Evolutionary conservation across 2,113 vertebrate species (phyloP).

Genomic region (Macaca fascicularis): T2T-MFA8v1.1 NC_088389.1:87120501-87121000

Average conservation of each 20-base stretch:
- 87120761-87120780: neutral
- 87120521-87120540: neutral
- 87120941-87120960: neutral
- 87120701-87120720: constrained; percentile 10
- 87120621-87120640: neutral
- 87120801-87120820: neutral
- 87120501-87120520: neutral
- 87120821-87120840: neutral
- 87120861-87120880: neutral
- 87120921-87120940: neutral
- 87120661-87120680: neutral
- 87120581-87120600: neutral
- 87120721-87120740: neutral
- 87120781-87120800: neutral
- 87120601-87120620: neutral
- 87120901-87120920: neutral
- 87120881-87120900: neutral
- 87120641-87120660: neutral
- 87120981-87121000: neutral
- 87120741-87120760: neutral
- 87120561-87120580: neutral
- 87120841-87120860: neutral
- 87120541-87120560: neutral
- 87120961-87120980: neutral
- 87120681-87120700: neutral